These are phyloP conservation scores for Micropoecilia bifurca DNA, from an alignment of 2,797 vertebrate genomes.

Conservation along the genomic window DNA sequence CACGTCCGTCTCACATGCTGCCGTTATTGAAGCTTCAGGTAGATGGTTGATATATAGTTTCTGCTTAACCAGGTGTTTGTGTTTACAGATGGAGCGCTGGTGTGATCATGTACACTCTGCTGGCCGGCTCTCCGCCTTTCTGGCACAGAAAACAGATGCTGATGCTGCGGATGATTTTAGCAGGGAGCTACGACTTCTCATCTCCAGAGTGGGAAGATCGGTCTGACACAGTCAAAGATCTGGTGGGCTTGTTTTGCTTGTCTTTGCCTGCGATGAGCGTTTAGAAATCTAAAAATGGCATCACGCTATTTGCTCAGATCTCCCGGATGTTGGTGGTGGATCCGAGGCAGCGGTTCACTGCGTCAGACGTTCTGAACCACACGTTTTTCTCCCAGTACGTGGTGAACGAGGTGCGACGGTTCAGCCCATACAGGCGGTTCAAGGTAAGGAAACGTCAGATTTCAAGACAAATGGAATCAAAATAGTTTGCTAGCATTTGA, in stretches of 20 bases:
- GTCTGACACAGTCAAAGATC: slow-evolving; percentile 95
- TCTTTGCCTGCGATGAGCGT: background rate
- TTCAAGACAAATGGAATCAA: background rate
- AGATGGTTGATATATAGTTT: background rate
- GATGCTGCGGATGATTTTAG: slow-evolving; percentile 97
- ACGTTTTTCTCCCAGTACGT: slow-evolving; percentile 97
- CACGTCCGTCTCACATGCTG: background rate
- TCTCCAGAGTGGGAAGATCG: slow-evolving; percentile 97
- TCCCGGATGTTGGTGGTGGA: slow-evolving; percentile 91
- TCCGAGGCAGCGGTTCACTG: slow-evolving; percentile 86
- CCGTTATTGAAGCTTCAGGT: background rate
- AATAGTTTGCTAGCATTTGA: background rate
- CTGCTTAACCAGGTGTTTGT: background rate
- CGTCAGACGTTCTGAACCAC: slow-evolving; percentile 88
- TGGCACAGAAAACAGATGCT: slow-evolving; percentile 99
- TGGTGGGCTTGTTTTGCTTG: slow-evolving; percentile 79
- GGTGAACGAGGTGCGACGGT: slow-evolving; percentile 91
- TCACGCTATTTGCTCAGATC: slow-evolving; percentile 80
- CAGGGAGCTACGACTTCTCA: slow-evolving; percentile 88
- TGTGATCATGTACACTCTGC: slow-evolving; percentile 97
- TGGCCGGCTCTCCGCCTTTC: slow-evolving; percentile 96
- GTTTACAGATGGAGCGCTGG: slow-evolving; percentile 93
- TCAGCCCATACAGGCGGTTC: slow-evolving; percentile 93
- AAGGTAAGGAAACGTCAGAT: slow-evolving; percentile 81
- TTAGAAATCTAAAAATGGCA: background rate